Conservation (phyloP, 64 coral and sea anemone species). For the Montipora sp. region DNA sequence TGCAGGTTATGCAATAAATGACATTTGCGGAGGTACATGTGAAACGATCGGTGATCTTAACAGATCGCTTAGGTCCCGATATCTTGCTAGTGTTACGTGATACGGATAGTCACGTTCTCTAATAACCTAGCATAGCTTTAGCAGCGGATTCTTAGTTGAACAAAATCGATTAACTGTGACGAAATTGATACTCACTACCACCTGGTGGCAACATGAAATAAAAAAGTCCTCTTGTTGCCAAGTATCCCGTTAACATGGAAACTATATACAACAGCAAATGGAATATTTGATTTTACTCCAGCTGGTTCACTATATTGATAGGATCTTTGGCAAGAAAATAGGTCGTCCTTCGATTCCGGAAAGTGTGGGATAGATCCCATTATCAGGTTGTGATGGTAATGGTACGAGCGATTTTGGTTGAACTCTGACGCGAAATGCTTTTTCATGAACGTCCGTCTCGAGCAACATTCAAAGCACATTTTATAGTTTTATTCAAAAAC, state of each 20-base stretch:
- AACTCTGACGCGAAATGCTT: background rate
- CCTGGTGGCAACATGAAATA: background rate
- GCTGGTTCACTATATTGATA: background rate
- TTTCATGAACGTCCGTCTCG: background rate
- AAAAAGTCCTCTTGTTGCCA: background rate
- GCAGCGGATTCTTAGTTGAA: background rate
- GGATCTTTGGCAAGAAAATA: background rate
- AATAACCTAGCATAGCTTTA: background rate
- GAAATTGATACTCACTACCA: background rate
- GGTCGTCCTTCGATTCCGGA: background rate
- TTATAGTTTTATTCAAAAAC: constrained; percentile 21
- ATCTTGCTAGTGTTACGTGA: background rate
- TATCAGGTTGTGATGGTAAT: background rate
- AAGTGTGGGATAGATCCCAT: background rate
- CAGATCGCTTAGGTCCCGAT: too few relatives aligned
- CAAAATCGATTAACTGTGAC: background rate
- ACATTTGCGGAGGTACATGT: too few relatives aligned
- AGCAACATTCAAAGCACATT: background rate
- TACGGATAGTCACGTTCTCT: background rate
- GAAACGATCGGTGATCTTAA: too few relatives aligned
- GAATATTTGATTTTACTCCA: background rate
- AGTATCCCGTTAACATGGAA: background rate
- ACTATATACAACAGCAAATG: background rate
- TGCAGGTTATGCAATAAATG: too few relatives aligned
- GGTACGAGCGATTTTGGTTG: background rate